Conservation (phyloP, 2,797 vertebrate species). For the Coreius guichenoti region DNA sequence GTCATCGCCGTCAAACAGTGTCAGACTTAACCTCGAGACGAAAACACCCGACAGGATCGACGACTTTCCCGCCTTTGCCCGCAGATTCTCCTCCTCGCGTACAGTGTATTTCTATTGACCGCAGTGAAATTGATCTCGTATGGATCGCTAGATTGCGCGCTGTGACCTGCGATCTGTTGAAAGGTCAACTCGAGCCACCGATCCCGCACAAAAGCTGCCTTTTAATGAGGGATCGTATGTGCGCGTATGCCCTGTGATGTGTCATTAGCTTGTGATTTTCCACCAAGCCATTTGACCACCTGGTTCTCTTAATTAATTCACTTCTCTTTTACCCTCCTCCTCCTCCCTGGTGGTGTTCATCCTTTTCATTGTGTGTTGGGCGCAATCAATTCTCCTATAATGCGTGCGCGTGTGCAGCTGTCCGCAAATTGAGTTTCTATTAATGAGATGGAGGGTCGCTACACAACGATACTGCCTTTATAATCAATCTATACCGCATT, state of each 20-base stretch:
- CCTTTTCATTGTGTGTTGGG: conserved; percentile 88
- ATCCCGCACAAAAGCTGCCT: conserved; percentile 62
- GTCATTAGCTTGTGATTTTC: conserved; percentile 86
- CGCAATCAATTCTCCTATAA: conserved; percentile 90
- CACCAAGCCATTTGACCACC: conserved; percentile 86
- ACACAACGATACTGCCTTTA: conserved; percentile 68
- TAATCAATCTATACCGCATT: neutral
- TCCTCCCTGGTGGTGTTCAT: conserved; percentile 86
- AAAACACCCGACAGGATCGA: conserved; percentile 12
- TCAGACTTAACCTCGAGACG: conserved; percentile 51
- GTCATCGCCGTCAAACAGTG: conserved; percentile 60
- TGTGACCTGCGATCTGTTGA: conserved; percentile 47
- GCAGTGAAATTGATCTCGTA: conserved; percentile 32
- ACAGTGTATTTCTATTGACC: conserved; percentile 1
- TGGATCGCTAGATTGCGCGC: conserved; percentile 9
- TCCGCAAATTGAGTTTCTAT: conserved; percentile 88
- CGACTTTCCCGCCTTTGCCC: conserved; percentile 23
- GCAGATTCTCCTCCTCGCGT: neutral
- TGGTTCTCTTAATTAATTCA: conserved; percentile 90
- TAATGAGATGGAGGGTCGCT: conserved; percentile 83
- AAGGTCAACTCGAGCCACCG: conserved; percentile 73
- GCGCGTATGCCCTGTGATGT: conserved; percentile 81
- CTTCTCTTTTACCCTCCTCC: conserved; percentile 81
- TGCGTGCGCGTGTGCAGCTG: conserved; percentile 87
- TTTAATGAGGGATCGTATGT: conserved; percentile 79